Percentiles rank a stretch among this genome's conserved stretches.
phyloP scores from a whole-genome alignment of 1,140 invertebrate species.

The Drosophila navojoa region DNA sequence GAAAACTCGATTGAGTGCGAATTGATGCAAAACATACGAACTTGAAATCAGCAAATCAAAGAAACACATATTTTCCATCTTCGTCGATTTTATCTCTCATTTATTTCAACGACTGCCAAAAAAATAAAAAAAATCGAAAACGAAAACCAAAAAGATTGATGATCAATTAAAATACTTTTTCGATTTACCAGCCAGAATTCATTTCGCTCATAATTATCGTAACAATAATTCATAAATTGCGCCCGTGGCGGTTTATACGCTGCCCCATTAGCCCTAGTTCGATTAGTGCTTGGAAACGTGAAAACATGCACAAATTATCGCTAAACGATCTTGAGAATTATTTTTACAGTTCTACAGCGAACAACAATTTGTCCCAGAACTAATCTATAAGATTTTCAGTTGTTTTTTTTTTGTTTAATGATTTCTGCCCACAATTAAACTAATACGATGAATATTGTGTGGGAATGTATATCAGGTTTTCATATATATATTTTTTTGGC shows the following conservation, averaged over 20 bases:
- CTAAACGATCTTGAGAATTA: conserved; percentile 16
- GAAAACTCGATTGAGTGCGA: conserved; percentile 46
- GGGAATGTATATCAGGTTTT: no score
- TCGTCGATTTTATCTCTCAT: conserved; percentile 17
- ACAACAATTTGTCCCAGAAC: neutral
- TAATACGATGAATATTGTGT: neutral
- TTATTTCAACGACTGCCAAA: conserved; percentile 23
- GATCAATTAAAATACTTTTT: conserved; percentile 75
- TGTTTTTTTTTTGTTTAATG: neutral
- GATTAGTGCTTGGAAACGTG: conserved; percentile 12
- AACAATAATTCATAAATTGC: conserved; percentile 68
- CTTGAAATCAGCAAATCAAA: conserved; percentile 6
- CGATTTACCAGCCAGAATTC: conserved; percentile 37
- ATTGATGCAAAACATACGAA: conserved; percentile 57
- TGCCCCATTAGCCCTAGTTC: conserved; percentile 15
- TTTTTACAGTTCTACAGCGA: neutral
- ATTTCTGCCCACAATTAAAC: neutral
- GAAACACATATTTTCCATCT: conserved; percentile 28
- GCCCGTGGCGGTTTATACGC: conserved; percentile 25
- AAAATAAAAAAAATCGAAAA: no score
- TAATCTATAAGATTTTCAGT: conserved; percentile 2
- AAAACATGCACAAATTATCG: conserved; percentile 11
- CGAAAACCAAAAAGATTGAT: conserved; percentile 53
- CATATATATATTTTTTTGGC: no score
- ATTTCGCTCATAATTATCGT: conserved; percentile 69